Base-by-base conservation (phyloP, 2,888 invertebrate species). In the Pristionchus entomophagus region DNA sequence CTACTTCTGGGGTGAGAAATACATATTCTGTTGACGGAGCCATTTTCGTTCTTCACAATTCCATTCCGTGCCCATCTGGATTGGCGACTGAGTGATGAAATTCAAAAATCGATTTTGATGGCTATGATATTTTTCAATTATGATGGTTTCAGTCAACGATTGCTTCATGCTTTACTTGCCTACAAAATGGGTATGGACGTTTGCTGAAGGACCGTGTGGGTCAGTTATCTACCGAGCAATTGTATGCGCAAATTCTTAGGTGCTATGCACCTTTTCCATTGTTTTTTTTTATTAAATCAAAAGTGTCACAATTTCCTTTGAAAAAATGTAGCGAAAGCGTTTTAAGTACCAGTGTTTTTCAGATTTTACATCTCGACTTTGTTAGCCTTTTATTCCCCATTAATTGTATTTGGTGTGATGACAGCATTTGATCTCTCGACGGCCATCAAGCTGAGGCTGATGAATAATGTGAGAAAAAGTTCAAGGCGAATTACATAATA, bases 151-250 rank as follows among this genome's bases (percentile, higher is more conserved):
- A 82, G 82, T 56, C 0, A 77, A 86, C 19, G 69, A 86, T 14
- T 89, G 89, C 86, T 89, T 86, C 84, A 85, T 88, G 53, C 69
- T 51, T 35, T 89, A 88, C 83, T 85, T 86, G 49, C 87, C 88
- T 4, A 14, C 62, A 2, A 84, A 69, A 8, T 89, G 88, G 87
- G 85, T 88, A 2, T 89, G 89, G 88, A 65, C 85, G 12, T 89
- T 89, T 35, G 51, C 78, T 19, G 51, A 49, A 29, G 78, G 78
- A 51, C 78, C 78, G 6, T 80, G 78, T 19, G 78, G 49, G 78
- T 80, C 12, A 49, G 78, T 14, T 45, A 10, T 14, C 45, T 14
- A 6, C 41, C n/a, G n/a, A n/a, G n/a, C n/a, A n/a, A n/a, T n/a
- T n/a, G n/a, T n/a, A n/a, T n/a, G n/a, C n/a, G n/a, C 45, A n/a